Percentiles rank a stretch among this genome's conserved stretches.
phyloP scores from a whole-genome alignment of 2,888 invertebrate genomes.

The Mimas tiliae region DNA sequence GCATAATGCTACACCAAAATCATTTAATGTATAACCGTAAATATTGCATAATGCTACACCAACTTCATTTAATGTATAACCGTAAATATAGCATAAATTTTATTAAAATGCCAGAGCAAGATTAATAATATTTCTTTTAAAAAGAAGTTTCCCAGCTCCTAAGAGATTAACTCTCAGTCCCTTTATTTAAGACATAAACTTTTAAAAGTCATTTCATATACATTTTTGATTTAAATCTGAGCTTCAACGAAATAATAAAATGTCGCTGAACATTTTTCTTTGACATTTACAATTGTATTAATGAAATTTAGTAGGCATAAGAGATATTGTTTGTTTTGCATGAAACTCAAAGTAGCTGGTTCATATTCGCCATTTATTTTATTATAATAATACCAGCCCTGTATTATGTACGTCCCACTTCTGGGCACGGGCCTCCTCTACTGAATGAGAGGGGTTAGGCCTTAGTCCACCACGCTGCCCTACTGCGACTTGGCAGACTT shows the following conservation, averaged over 20 bases:
- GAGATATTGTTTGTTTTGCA: too few relatives aligned
- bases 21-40: too few relatives aligned
- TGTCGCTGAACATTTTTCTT: not conserved
- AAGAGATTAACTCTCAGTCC: conserved; percentile 17
- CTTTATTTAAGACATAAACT: conserved; percentile 21
- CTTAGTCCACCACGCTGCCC: too few relatives aligned
- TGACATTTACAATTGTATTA: not conserved
- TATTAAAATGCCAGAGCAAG: conserved; percentile 8
- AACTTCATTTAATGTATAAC: not conserved
- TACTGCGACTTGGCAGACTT: too few relatives aligned
- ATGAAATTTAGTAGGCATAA: too few relatives aligned
- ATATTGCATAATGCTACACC: not conserved
- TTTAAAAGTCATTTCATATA: conserved; percentile 16
- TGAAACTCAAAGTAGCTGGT: too few relatives aligned
- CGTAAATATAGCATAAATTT: conserved; percentile 2
- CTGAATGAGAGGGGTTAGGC: too few relatives aligned
- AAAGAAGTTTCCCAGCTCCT: conserved; percentile 12
- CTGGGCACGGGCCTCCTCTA: too few relatives aligned
- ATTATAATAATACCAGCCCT: too few relatives aligned
- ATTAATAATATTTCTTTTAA: conserved; percentile 18
- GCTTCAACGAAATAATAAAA: not conserved
- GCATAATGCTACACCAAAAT: too few relatives aligned
- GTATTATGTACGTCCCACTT: too few relatives aligned
- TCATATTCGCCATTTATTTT: too few relatives aligned
- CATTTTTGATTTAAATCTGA: conserved; percentile 31